Base-by-base conservation (phyloP, 1,140 invertebrate species). In the Pemphigus obesinymphae region DNA sequence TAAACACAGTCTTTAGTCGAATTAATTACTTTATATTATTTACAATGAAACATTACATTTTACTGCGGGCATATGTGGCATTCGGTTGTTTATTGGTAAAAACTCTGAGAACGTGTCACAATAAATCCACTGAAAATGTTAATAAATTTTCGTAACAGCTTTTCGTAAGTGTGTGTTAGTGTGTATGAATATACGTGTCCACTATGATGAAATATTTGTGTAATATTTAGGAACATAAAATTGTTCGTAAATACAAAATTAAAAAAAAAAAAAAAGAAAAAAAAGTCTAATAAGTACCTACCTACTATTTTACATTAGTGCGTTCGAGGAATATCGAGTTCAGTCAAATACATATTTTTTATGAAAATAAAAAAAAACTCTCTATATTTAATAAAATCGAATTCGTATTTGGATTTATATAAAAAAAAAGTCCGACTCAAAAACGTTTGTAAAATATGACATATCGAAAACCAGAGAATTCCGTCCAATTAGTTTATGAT, bases 1-100 rank as follows among this genome's bases (percentile, higher is more conserved):
- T 29, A 45, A 70, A 70, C 40, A 45, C 13, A 13, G 40, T 26
- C 15, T 70, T 70, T 45, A 70, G 37, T 45, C 29, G 20, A 70
- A 70, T 70, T 70, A 70, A 70, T 70, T 70, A 70, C n/a, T n/a
- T n/a, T n/a, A n/a, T n/a, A n/a, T n/a, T 45, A 26, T 70, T 26
- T 70, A 45, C 68, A 26, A 70, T 23, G 43, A 43, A n/a, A 17
- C 11, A 70, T 8, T 70, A 70, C 37, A 68, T 31, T n/a, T 66
- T 37, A 29, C 13, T n/a, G n/a, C 37, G 37, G 29, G 13, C 68
- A 45, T 70, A 2, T 17, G 23, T n/a, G 29, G 13, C 68, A 45
- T 70, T 20, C 11, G 23, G 68, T 70, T 70, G 37, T 70, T 45
- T 70, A 45, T 70, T 45, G 68, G 13, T 45, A 45, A 45, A 70